Conservation (phyloP, 1,140 invertebrate species). For the Ips typographus region DNA sequence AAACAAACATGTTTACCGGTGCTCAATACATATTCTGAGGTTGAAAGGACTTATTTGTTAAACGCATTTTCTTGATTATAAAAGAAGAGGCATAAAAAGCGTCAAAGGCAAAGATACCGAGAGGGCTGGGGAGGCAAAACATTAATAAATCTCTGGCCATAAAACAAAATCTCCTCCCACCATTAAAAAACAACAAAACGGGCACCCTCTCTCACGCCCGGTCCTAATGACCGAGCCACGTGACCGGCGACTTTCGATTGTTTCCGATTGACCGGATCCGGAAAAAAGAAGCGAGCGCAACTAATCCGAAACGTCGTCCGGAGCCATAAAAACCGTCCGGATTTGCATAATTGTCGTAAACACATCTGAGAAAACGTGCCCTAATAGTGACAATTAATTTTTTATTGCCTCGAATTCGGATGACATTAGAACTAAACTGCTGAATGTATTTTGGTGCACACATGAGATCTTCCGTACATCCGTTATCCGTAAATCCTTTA, state of each 20-base stretch:
- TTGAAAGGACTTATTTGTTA: too few species aligned
- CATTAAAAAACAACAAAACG: constrained; percentile 34
- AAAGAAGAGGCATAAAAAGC: too few species aligned
- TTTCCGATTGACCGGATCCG: constrained; percentile 40
- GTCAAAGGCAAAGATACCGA: neutral
- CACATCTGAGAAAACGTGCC: constrained; percentile 8
- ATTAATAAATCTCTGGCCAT: constrained; percentile 13
- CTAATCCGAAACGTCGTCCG: constrained; percentile 31
- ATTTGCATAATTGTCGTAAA: constrained; percentile 40
- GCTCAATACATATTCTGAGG: too few species aligned
- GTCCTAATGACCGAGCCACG: constrained; percentile 39
- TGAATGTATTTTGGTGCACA: neutral
- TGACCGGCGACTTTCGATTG: constrained; percentile 39
- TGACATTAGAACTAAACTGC: neutral
- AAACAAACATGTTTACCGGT: too few species aligned
- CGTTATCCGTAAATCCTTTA: neutral
- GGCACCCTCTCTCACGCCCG: constrained; percentile 31
- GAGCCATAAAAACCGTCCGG: constrained; percentile 36
- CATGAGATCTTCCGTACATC: neutral
- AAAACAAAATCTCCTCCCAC: constrained; percentile 25
- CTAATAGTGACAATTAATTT: constrained; percentile 18
- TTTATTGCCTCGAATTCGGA: constrained; percentile 4
- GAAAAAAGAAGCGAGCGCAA: constrained; percentile 36
- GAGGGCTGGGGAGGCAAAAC: neutral
- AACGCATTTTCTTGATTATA: too few species aligned